Evolutionary conservation across 2,113 vertebrate species (phyloP).

Genomic region (Pan paniscus): DNA sequence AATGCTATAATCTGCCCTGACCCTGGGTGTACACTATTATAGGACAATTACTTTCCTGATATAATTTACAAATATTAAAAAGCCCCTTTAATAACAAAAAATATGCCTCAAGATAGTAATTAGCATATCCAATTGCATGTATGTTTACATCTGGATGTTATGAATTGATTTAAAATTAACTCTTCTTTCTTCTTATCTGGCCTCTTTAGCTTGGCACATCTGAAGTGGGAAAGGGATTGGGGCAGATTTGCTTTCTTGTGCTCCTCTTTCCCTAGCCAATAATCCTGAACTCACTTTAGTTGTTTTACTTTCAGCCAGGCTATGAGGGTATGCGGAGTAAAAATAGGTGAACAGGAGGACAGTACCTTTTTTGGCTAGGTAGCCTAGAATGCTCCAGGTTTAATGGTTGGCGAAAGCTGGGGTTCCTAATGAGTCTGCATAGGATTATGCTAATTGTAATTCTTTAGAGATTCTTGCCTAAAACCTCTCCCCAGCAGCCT

Average conservation of each 20-base stretch:
- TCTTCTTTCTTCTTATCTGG: neutral
- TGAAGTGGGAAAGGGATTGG: neutral
- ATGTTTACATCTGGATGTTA: neutral
- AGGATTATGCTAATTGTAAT: neutral
- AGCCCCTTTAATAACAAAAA: neutral
- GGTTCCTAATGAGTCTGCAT: fast-evolving
- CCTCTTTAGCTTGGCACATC: neutral
- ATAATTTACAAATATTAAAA: neutral
- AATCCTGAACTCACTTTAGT: neutral
- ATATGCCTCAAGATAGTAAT: neutral
- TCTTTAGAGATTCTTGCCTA: neutral
- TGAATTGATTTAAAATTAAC: neutral
- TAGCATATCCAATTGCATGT: neutral
- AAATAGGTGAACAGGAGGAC: neutral
- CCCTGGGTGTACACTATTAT: neutral
- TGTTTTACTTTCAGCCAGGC: neutral
- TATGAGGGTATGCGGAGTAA: neutral
- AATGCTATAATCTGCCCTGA: neutral
- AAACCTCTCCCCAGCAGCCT: neutral
- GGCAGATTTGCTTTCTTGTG: neutral
- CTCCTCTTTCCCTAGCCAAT: neutral
- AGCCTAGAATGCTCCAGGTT: neutral
- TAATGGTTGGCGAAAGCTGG: neutral
- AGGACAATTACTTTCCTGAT: neutral
- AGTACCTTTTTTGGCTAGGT: neutral